Evolutionary conservation across 2,888 invertebrate species (phyloP).

Genomic region (Mesodorylaimus sp.): DNA sequence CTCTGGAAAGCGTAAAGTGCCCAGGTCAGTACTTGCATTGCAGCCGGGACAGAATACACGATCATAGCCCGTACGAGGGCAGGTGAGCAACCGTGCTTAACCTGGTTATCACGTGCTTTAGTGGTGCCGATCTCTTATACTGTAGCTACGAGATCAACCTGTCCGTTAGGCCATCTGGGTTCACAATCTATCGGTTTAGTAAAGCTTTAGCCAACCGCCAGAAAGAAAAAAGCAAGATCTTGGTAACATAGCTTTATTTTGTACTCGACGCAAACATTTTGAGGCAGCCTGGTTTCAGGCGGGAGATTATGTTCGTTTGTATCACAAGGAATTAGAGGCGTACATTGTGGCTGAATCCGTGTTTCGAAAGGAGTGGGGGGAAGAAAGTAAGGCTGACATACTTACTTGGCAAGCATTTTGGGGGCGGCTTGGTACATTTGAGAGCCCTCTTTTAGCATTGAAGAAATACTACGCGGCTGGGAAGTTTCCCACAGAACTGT

Average conservation of each 20-base stretch:
- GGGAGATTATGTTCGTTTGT: slow-evolving; percentile 27
- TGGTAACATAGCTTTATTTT: too few relatives aligned
- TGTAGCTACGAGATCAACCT: slow-evolving; percentile 26
- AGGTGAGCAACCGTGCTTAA: slow-evolving; percentile 17
- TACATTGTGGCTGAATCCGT: slow-evolving; percentile 29
- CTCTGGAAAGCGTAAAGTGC: slow-evolving; percentile 30
- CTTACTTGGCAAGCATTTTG: too few relatives aligned
- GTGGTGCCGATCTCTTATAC: background rate
- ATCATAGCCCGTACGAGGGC: slow-evolving; percentile 21
- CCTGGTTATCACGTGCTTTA: too few relatives aligned
- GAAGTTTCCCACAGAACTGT: too few relatives aligned
- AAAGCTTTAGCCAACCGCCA: too few relatives aligned
- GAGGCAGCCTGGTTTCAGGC: slow-evolving; percentile 24
- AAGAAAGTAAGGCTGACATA: background rate
- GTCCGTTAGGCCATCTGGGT: slow-evolving; percentile 30
- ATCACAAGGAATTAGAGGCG: slow-evolving; percentile 32
- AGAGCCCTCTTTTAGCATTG: too few relatives aligned
- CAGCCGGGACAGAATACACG: slow-evolving; percentile 17
- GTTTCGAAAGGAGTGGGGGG: background rate
- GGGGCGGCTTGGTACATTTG: too few relatives aligned
- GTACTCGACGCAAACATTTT: too few relatives aligned
- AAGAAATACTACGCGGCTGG: too few relatives aligned
- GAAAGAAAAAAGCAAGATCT: too few relatives aligned
- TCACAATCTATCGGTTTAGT: slow-evolving; percentile 20
- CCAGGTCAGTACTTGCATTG: slow-evolving; percentile 30